Percentiles rank a stretch among this genome's conserved stretches.
These are phyloP conservation scores for Coregonus clupeaformis DNA, from an alignment of 2,113 vertebrate species.

Conservation along the genomic window DNA sequence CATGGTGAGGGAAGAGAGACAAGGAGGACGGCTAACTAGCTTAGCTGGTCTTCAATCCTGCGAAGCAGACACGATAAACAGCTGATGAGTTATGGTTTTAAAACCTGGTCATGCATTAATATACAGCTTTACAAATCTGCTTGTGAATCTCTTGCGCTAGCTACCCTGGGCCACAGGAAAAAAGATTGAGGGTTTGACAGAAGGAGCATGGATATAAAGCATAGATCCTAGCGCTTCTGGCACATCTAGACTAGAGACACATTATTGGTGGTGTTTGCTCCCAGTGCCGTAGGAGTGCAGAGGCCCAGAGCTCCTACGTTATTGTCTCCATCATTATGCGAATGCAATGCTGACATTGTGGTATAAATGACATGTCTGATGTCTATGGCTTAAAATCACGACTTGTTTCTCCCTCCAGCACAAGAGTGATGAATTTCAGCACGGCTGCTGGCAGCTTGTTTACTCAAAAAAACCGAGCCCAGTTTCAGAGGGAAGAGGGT, in stretches of 20 bases:
- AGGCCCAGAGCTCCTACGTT: conserved; percentile 9
- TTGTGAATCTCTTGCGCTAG: conserved; percentile 73
- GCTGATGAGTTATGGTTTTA: conserved; percentile 67
- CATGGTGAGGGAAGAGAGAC: conserved; percentile 15
- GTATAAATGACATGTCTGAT: conserved; percentile 66
- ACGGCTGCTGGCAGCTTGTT: conserved; percentile 28
- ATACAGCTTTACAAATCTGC: conserved; percentile 69
- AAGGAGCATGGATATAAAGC: conserved; percentile 67
- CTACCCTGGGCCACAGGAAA: conserved; percentile 57
- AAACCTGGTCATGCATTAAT: conserved; percentile 66
- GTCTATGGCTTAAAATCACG: conserved; percentile 66
- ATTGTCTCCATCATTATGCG: conserved; percentile 70
- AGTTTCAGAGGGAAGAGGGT: conserved; percentile 30
- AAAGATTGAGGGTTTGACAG: conserved; percentile 65
- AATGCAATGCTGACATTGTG: conserved; percentile 68
- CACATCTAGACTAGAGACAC: conserved; percentile 63
- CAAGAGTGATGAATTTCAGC: conserved; percentile 57
- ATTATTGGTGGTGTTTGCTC: conserved; percentile 66
- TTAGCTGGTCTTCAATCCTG: conserved; percentile 66
- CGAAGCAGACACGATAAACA: conserved; percentile 68
- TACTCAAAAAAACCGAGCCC: conserved; percentile 52
- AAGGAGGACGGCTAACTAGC: conserved; percentile 49
- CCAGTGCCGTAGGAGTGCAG: conserved; percentile 27
- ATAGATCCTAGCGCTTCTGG: conserved; percentile 56
- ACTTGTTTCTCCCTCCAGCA: conserved; percentile 46